Conservation (phyloP, 2,113 vertebrate genomes). For the Oostethus manadensis region DNA sequence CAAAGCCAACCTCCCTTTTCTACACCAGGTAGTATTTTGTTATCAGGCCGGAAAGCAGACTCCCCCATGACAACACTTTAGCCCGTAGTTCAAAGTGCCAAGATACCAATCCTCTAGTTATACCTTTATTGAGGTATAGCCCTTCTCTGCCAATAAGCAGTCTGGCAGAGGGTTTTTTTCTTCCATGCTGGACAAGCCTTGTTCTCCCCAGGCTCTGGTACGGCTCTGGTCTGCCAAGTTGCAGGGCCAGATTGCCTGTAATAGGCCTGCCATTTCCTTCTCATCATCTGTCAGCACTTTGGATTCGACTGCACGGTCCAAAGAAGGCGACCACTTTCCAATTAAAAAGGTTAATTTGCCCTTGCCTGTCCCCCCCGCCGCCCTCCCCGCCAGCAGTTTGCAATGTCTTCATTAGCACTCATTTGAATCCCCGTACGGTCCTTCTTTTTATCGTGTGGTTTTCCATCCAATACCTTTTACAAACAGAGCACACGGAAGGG, state of each 20-base stretch:
- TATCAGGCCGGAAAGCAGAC: slow-evolving; percentile 50
- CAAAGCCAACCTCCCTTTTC: slow-evolving; percentile 39
- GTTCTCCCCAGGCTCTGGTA: slow-evolving; percentile 65
- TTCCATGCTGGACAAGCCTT: slow-evolving; percentile 62
- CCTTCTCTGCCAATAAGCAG: slow-evolving; percentile 48
- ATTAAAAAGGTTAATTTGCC: slow-evolving; percentile 72
- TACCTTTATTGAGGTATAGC: slow-evolving; percentile 59
- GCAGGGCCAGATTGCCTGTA: slow-evolving; percentile 65
- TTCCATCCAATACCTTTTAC: slow-evolving; percentile 3
- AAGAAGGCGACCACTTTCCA: slow-evolving; percentile 63
- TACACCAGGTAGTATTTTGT: slow-evolving; percentile 55
- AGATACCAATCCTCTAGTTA: slow-evolving; percentile 54
- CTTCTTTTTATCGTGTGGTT: neutral
- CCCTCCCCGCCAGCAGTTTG: slow-evolving; percentile 21
- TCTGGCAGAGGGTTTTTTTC: slow-evolving; percentile 55
- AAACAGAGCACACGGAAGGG: neutral
- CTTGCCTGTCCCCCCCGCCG: slow-evolving; percentile 21
- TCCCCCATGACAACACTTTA: slow-evolving; percentile 51
- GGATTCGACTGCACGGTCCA: slow-evolving; percentile 64
- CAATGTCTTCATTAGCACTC: slow-evolving; percentile 5
- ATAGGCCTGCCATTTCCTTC: slow-evolving; percentile 67
- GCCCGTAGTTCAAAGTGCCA: slow-evolving; percentile 61
- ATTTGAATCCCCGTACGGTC: slow-evolving; percentile 22
- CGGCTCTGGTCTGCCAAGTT: slow-evolving; percentile 60
- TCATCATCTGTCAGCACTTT: slow-evolving; percentile 71